Percentiles rank a stretch among this genome's conserved stretches.
Conservation (phyloP, 92 coral and sea anemone genomes). For the Muricea muricata region DNA sequence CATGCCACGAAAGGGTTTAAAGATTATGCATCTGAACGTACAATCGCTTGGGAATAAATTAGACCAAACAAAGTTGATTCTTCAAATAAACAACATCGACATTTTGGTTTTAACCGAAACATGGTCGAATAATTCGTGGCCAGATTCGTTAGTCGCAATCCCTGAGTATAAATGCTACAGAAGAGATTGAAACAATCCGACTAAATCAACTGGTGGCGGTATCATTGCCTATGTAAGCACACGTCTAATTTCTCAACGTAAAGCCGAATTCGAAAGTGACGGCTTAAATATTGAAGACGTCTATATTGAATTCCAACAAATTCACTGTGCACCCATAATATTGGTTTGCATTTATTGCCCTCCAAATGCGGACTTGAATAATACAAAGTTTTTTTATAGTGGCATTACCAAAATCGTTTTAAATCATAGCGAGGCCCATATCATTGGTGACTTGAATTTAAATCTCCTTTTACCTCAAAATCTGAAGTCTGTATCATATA, state of each 20-base stretch:
- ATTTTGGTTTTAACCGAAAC: conserved; percentile 41
- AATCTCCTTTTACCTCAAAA: background rate
- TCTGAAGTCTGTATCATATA: background rate
- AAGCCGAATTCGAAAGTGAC: background rate
- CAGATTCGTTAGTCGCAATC: conserved; percentile 41
- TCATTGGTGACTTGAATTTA: background rate
- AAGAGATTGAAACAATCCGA: conserved; percentile 19
- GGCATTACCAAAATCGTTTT: background rate
- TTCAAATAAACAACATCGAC: conserved; percentile 25
- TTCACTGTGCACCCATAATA: background rate
- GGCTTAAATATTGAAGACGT: background rate
- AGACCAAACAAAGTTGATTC: conserved; percentile 26
- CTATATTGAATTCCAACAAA: background rate
- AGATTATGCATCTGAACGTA: too few relatives aligned
- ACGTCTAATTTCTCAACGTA: background rate
- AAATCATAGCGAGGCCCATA: background rate
- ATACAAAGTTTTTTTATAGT: background rate
- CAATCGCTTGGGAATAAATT: too few relatives aligned
- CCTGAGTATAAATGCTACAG: conserved; percentile 47
- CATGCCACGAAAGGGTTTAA: too few relatives aligned
- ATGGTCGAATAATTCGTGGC: conserved; percentile 50
- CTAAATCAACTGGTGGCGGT: background rate
- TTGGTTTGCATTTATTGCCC: conserved; percentile 11
- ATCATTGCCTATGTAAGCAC: background rate
- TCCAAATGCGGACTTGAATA: background rate